phyloP scores from a whole-genome alignment of 2,797 vertebrate genomes.

The Pterois miles region DNA sequence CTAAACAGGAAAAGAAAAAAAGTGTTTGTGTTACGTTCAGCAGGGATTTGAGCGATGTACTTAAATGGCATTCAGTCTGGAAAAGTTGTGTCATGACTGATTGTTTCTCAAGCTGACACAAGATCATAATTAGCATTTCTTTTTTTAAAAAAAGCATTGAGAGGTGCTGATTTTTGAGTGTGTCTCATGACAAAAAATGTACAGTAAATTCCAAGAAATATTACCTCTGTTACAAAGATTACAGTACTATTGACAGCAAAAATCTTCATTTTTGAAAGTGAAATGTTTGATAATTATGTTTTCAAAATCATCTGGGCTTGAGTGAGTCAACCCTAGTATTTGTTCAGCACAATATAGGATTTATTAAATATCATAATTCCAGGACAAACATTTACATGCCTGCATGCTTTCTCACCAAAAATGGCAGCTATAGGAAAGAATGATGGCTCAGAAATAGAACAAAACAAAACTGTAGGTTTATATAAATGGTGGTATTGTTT shows the following conservation, averaged over 20 bases:
- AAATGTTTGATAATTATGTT: conserved; percentile 70
- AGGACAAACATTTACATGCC: conserved; percentile 99
- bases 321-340: conserved; percentile 79
- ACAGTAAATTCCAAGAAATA: conserved; percentile 78
- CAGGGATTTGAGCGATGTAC: conserved; percentile 42
- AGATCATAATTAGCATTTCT: conserved; percentile 34
- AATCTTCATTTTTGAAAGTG: conserved; percentile 76
- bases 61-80: conserved; percentile 46
- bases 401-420: conserved; percentile 99
- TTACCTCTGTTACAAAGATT: conserved; percentile 81
- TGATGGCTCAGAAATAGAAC: conserved; percentile 95
- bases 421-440: conserved; percentile 98
- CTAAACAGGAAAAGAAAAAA: conserved; percentile 16
- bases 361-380: conserved; percentile 99
- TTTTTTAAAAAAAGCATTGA: conserved; percentile 52
- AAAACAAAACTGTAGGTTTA: conserved; percentile 85
- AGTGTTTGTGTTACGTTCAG: conserved; percentile 33
- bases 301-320: conserved; percentile 69
- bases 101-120: conserved; percentile 66
- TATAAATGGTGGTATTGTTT: conserved; percentile 93
- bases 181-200: conserved; percentile 70
- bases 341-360: conserved; percentile 97
- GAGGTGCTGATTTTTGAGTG: conserved; percentile 74
- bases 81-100: conserved; percentile 62
- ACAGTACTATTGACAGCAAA: conserved; percentile 81